Base-by-base conservation (phyloP, 2,888 invertebrate species). In the Pseudococcus longispinus region DNA sequence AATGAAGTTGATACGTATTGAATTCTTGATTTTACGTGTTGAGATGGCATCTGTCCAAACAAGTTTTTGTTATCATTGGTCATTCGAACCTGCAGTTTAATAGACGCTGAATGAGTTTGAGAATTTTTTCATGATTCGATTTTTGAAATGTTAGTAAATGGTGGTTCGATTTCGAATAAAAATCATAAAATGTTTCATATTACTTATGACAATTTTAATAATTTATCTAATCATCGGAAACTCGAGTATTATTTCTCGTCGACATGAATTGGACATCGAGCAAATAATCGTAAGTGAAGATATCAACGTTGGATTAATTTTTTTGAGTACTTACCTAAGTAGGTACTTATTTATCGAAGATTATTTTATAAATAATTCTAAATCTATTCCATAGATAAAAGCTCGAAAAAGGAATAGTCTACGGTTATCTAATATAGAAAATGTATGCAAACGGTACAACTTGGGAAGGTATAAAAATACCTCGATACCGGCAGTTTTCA, bases 361-460 rank as follows among this genome's bases (percentile, higher is more conserved):
- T 55, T n/a, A n/a, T 55, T n/a, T 60, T n/a, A n/a, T n/a, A n/a
- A 55, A 15, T 55, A n/a, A 6, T 4, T 6, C 55, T 65, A 26
- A 26, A 32, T 70, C 26, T 65, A 20, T 74, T 74, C 32, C 83
- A 0, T 37, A 91, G 91, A 88, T 88, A 15, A 89, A 90, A 84
- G 92, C 92, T 0, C 92, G 92, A 88, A 89, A 89, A 2, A 93
- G 93, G 88, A 91, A 94, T 89, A 91, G 91, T 46, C 90, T 91
- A 20, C 89, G 92, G 83, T 88, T 90, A 18, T 86, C 88, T 2
- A 89, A 89, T 60, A 89, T 91, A 0, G 89, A 90, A 55, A 88
- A 89, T 87, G 89, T 90, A 0, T 92, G 92, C 85, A 88, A 89
- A 86, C 90, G 90, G 46, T 91, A 91, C 89, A 90, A 91, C 88